Evolutionary conservation across 2,888 invertebrate genomes (phyloP), one percentile per base, ranked within the genome.

Genomic region (Andrena hattorfiana): DNA sequence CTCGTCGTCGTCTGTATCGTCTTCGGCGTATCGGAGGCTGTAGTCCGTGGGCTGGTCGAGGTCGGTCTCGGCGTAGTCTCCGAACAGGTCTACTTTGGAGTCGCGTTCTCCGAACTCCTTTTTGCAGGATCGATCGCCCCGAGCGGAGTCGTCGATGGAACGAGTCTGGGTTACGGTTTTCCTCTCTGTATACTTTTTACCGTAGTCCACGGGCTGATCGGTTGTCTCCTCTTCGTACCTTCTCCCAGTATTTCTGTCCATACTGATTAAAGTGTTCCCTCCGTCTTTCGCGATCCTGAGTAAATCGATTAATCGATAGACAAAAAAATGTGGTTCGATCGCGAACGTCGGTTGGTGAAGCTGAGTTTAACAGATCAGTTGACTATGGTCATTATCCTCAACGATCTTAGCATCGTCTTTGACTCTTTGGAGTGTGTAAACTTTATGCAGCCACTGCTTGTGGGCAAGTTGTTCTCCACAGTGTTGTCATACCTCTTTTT

Each of bases 11-110:
- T 97, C 97, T 0, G 97, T 96, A 91, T 97, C 97, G 88, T 97
- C 97, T 93, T 98, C 98, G 0, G 97, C 97, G 93, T 98, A 99
- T 32, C 98, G 95, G 77, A 98, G 94, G 86, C 98, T 98, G 92
- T 98, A 99, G 94, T 99, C 97, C 0, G 98, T 98, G 0, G 98
- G 98, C 93, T 98, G 98, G 93, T 98, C 98, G 68, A 98, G 94
- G 94, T 98, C 98, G 0, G 98, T 98, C 94, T 98, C 98, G 59
- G 98, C 97, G 93, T 97, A 97, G 92, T 97, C 96, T 1, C 96
- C 95, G 77, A 93, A 94, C 23, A 92, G 78, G 78, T 92, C 91
- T 0, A 91, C 90, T 77, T 94, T 92, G 7, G 89, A 77, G 26
- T 91, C 87, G 10, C 87, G 89, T 68, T 92, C 89, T 2, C 89